Base-by-base conservation (phyloP, 2,797 vertebrate genomes). In the Ctenosaura bakeri region DNA sequence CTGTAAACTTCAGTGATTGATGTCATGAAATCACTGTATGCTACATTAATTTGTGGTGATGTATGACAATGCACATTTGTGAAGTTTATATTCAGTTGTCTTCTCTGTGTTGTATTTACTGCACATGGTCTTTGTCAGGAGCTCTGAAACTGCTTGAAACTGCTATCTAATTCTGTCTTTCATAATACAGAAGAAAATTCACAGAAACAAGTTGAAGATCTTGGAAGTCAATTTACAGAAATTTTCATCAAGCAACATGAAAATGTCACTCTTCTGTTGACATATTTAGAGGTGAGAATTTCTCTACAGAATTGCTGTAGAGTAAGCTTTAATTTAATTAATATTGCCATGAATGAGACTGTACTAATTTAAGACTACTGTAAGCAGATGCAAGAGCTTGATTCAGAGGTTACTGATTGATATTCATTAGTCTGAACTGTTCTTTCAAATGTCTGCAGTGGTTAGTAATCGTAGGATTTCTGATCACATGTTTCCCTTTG, bases 221-320 rank as follows among this genome's bases (percentile, higher is more conserved):
- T 99, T 89, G 98, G 98, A 46, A 97, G 97, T 94, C 98, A 98
- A 92, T 99, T 99, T 95, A 98, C 99, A 86, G 99, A 99, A 89
- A 97, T 97, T 77, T 99, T 99, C 93, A 98, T 99, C 94, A 98
- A 99, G 89, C 98, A 99, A 73, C 96, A 97, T 20, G 99, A 99
- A 92, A 99, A 99, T 8, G 93, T 99, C 93, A 99, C 99, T 0
- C 97, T 99, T 24, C 93, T 99, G n/a, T 96, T 99, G 88, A 97
- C 98, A 32, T 96, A 99, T 42, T 94, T 99, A 94, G 99, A 99
- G 98, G 99, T 99, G 93, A 96, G 96, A 89, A 84, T n/a, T 20
- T 0, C 52, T 59, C 4, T 66, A 52, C 85, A 78, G 10, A 42
- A 42, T 42, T 42, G 3, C 35, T 8, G 1, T 86, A 38, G 81